These are phyloP conservation scores for Cyprinodon brontotheroides DNA, from an alignment of 2,113 vertebrate species.

Conservation along the genomic window DNA sequence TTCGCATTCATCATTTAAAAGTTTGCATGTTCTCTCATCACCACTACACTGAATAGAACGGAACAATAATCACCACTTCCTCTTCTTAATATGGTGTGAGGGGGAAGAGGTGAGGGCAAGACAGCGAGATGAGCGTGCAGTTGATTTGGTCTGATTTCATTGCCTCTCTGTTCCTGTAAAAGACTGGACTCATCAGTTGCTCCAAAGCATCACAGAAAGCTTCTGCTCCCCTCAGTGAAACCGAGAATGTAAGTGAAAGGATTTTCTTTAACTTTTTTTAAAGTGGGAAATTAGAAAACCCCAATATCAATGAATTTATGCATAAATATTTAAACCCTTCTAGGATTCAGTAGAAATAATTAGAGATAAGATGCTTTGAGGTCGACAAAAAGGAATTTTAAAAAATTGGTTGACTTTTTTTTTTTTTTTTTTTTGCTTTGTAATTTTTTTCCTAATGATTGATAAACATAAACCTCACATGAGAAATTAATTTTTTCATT, in stretches of 20 bases:
- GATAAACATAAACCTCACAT: too few relatives aligned
- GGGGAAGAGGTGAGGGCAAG: slow-evolving; percentile 46
- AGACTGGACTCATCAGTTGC: neutral
- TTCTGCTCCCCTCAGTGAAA: neutral
- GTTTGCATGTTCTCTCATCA: slow-evolving; percentile 20
- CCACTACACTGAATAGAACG: neutral
- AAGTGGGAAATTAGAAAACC: neutral
- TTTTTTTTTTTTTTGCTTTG: too few relatives aligned
- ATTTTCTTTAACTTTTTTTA: neutral
- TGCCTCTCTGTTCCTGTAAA: neutral
- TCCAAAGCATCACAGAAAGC: neutral
- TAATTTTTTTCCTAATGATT: too few relatives aligned
- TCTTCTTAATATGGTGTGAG: slow-evolving; percentile 47
- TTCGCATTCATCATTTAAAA: neutral
- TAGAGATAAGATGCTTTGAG: too few relatives aligned
- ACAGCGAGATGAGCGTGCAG: neutral
- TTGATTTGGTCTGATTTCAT: neutral
- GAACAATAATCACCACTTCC: slow-evolving; percentile 54
- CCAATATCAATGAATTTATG: too few relatives aligned
- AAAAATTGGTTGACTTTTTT: too few relatives aligned
- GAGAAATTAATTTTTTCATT: too few relatives aligned
- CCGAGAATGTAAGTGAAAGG: slow-evolving; percentile 30
- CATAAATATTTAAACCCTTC: too few relatives aligned
- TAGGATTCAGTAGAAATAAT: too few relatives aligned
- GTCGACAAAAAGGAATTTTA: too few relatives aligned